Percentiles rank a stretch among this genome's conserved stretches.
phyloP scores from a whole-genome alignment of 2,113 vertebrate genomes.

The Takifugu bimaculatus region DNA sequence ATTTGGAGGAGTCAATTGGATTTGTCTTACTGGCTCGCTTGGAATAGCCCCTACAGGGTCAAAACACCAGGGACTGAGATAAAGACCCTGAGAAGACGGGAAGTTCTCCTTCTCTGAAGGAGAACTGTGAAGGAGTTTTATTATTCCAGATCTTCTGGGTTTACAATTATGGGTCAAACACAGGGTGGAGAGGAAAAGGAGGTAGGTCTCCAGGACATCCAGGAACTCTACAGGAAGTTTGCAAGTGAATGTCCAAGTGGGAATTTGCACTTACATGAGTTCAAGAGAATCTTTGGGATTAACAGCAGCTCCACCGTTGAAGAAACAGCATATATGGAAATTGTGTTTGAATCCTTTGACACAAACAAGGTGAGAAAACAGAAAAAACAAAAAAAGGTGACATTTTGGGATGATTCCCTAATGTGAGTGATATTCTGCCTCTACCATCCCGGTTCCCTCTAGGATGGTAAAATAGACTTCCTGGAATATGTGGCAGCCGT shows the following conservation, averaged over 20 bases:
- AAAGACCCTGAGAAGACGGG: neutral
- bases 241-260: constrained; percentile 82
- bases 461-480: constrained; percentile 83
- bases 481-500: constrained; percentile 84
- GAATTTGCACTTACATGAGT: constrained; percentile 79
- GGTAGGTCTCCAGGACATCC: constrained; percentile 75
- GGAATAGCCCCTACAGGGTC: neutral
- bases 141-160: no score
- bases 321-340: constrained; percentile 77
- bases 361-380: constrained; percentile 73
- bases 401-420: neutral
- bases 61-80: neutral
- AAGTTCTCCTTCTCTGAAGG: neutral
- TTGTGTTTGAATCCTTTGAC: constrained; percentile 79
- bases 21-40: constrained; percentile 1
- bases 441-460: neutral
- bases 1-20: constrained; percentile 18
- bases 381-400: neutral
- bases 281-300: constrained; percentile 81
- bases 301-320: constrained; percentile 67
- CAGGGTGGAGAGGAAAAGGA: constrained; percentile 62
- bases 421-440: neutral
- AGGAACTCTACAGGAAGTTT: constrained; percentile 82
- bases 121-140: no score
- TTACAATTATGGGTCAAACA: constrained; percentile 69